Percentiles rank a stretch among this genome's conserved stretches.
Evolutionary conservation across 2,113 vertebrate species (phyloP).

Genomic region (Saccopteryx bilineata): DNA sequence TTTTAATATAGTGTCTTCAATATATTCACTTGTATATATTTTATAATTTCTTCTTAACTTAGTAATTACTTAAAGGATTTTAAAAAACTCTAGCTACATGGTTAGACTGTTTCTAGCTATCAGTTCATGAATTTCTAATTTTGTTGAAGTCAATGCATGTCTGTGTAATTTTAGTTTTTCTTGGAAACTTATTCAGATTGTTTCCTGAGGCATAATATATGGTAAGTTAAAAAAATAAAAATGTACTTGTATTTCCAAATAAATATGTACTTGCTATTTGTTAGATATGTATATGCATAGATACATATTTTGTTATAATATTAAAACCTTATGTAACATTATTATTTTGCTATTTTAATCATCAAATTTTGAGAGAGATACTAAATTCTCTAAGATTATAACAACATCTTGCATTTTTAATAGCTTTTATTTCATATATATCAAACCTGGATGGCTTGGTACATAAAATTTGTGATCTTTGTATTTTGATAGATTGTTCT

Average conservation of each 20-base stretch:
- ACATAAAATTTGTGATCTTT: neutral
- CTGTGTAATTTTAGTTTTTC: neutral
- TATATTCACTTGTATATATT: neutral
- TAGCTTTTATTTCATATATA: neutral
- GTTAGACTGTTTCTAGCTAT: neutral
- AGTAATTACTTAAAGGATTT: neutral
- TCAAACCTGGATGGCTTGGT: neutral
- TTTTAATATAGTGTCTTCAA: neutral
- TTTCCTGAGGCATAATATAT: neutral
- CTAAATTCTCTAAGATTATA: conserved; percentile 4
- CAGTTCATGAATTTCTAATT: conserved; percentile 33
- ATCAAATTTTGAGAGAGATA: neutral
- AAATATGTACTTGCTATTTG: neutral
- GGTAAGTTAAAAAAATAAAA: neutral
- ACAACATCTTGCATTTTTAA: conserved; percentile 10
- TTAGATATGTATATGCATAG: neutral
- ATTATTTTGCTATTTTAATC: neutral
- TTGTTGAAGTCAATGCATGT: neutral
- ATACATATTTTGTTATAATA: neutral
- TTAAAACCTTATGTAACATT: conserved; percentile 4
- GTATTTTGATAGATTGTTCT: neutral
- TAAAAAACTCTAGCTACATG: neutral
- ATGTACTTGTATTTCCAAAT: neutral
- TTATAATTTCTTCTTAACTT: neutral
- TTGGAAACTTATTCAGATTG: neutral